Conservation (phyloP, 2,797 vertebrate genomes). For the Ctenopoma kingsleyae region DNA sequence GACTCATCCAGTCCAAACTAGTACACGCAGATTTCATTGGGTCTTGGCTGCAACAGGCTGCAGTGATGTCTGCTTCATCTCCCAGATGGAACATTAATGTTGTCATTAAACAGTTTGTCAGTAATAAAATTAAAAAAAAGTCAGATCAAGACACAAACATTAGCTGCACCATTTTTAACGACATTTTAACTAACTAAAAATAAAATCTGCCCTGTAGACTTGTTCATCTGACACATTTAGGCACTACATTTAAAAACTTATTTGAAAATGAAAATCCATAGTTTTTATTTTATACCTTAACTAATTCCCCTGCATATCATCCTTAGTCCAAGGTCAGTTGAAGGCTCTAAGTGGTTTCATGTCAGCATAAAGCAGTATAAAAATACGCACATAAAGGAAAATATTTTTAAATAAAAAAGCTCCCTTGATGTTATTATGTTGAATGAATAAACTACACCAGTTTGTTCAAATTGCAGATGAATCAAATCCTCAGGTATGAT, state of each 20-base stretch:
- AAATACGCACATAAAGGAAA: conserved; percentile 12
- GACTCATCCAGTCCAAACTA: conserved; percentile 24
- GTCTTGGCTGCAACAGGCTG: conserved; percentile 11
- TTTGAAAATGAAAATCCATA: conserved; percentile 25
- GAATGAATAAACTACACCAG: conserved; percentile 41
- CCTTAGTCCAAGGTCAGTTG: conserved; percentile 48
- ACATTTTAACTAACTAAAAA: too few species aligned
- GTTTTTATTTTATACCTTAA: conserved; percentile 13
- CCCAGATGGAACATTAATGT: conserved; percentile 4
- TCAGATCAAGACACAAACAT: too few species aligned
- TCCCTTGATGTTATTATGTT: conserved; percentile 34
- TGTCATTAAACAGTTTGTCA: conserved; percentile 2
- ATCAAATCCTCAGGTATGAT: conserved; percentile 54
- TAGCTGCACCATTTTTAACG: too few species aligned
- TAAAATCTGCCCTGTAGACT: background rate
- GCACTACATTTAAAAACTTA: conserved; percentile 24
- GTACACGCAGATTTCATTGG: background rate
- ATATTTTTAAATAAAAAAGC: conserved; percentile 1
- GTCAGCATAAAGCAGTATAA: conserved; percentile 25
- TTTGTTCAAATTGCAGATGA: conserved; percentile 49
- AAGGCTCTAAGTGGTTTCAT: conserved; percentile 49
- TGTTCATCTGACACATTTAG: background rate
- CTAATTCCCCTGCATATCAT: conserved; percentile 38
- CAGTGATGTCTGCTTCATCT: background rate
- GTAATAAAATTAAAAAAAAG: too few species aligned